Percentiles rank a stretch among this genome's conserved stretches.
Evolutionary conservation across 2,113 vertebrate genomes (phyloP).

Genomic region (Eulemur macaco): DNA sequence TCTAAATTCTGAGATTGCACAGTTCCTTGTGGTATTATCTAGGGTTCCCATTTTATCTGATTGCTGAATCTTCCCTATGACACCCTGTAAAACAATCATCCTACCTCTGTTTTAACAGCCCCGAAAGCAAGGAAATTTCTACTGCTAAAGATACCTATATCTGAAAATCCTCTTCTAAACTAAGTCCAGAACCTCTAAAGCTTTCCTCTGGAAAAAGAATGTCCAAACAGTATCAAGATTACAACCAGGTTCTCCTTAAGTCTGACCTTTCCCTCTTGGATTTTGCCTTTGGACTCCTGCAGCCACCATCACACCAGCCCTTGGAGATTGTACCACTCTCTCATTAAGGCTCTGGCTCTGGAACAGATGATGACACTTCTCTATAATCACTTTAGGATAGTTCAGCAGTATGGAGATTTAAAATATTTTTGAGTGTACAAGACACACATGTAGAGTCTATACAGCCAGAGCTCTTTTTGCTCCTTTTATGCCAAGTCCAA

Average conservation of each 20-base stretch:
- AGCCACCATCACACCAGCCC: not conserved
- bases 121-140: not conserved
- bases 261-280: not conserved
- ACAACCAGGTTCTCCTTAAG: not conserved
- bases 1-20: not conserved
- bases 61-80: not conserved
- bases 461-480: not conserved
- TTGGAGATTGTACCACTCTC: not conserved
- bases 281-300: not conserved
- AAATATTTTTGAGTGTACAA: not conserved
- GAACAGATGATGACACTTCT: not conserved
- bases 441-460: not conserved
- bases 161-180: not conserved
- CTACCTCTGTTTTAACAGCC: not conserved
- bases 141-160: not conserved
- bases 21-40: not conserved
- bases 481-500: not conserved
- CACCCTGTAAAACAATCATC: not conserved
- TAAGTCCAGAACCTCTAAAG: not conserved
- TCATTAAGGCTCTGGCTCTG: not conserved
- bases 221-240: not conserved
- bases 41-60: not conserved
- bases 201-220: not conserved
- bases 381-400: not conserved
- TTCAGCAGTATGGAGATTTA: not conserved